Conservation (phyloP, 2,113 vertebrate genomes). For the Copsychus sechellarum region DNA sequence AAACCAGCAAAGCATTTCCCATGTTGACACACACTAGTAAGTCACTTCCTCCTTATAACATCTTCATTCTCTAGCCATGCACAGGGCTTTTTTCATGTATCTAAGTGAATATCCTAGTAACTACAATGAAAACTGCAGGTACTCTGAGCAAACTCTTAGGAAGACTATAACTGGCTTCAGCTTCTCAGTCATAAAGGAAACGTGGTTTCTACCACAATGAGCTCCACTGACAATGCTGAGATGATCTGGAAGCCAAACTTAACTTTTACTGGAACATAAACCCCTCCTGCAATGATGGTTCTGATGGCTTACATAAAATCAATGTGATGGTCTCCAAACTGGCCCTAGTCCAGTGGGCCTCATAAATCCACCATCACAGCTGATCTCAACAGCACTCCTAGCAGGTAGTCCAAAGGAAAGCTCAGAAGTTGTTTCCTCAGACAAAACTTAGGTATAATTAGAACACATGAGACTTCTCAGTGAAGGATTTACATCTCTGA, state of each 20-base stretch:
- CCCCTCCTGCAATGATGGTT: accelerated
- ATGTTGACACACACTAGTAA: neutral
- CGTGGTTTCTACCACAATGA: neutral
- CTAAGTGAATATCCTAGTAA: neutral
- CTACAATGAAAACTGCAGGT: neutral
- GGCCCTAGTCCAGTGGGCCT: neutral
- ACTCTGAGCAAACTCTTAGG: neutral
- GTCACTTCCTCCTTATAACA: neutral
- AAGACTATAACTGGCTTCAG: neutral
- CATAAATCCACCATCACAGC: neutral
- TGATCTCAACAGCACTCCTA: neutral
- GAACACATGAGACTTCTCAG: neutral
- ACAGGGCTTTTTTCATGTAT: neutral
- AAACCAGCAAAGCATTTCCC: neutral
- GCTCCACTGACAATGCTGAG: accelerated
- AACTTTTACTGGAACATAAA: neutral
- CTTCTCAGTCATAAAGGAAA: neutral
- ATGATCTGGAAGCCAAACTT: neutral
- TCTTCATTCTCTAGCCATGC: neutral
- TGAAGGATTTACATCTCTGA: neutral
- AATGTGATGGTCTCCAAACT: neutral
- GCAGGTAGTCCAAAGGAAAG: neutral
- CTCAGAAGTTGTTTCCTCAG: neutral
- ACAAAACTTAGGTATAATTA: neutral
- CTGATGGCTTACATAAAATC: neutral